Percentiles rank a stretch among this genome's conserved stretches.
Evolutionary conservation across 2,113 vertebrate species (phyloP).

Genomic region (Eonycteris spelaea): DNA sequence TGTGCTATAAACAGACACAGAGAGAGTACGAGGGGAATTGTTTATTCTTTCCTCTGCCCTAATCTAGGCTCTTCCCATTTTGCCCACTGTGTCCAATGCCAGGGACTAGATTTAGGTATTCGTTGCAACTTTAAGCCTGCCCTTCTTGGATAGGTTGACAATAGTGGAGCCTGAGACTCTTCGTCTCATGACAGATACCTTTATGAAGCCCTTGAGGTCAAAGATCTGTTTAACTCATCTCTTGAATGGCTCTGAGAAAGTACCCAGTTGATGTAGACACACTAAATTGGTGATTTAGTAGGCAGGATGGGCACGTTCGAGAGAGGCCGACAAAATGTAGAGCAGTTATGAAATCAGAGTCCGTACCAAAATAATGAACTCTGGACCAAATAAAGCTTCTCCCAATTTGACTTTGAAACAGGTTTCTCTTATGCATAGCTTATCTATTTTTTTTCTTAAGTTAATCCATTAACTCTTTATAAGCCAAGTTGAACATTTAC

Average conservation of each 20-base stretch:
- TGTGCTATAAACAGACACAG: background rate
- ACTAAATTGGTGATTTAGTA: conserved; percentile 8
- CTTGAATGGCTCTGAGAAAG: background rate
- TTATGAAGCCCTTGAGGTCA: background rate
- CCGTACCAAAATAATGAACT: background rate
- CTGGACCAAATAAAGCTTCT: background rate
- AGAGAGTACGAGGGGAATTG: background rate
- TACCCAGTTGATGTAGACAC: background rate
- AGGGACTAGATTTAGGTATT: background rate
- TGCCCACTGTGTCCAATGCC: background rate
- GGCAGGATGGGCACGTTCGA: background rate
- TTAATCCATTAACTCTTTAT: background rate
- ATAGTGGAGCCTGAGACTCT: background rate
- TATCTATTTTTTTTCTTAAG: conserved; percentile 8
- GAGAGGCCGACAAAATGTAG: background rate
- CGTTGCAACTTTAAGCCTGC: background rate
- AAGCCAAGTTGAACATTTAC: background rate
- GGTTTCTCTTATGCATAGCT: background rate
- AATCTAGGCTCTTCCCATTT: background rate
- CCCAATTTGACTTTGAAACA: conserved; percentile 1
- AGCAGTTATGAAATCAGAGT: background rate
- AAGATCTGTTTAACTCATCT: conserved; percentile 2
- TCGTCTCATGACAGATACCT: background rate
- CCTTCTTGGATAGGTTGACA: background rate
- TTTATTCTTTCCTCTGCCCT: background rate